Percentiles rank a stretch among this genome's conserved stretches.
Evolutionary conservation across 1,140 invertebrate species (phyloP).

Genomic region (Halesus radiatus): DNA sequence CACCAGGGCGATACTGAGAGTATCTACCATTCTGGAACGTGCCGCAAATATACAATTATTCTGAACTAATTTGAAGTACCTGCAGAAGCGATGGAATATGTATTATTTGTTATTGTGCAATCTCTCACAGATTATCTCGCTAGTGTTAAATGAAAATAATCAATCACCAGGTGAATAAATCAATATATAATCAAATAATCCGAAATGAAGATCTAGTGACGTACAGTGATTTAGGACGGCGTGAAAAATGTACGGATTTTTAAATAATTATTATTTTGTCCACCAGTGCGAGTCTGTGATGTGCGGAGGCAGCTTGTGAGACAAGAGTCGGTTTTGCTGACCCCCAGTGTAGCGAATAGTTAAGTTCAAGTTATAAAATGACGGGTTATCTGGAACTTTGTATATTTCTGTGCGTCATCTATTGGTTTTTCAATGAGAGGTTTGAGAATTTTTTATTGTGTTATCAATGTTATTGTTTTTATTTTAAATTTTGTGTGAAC

Average conservation of each 20-base stretch:
- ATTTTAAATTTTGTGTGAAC: too few relatives aligned
- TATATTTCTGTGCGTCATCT: slow-evolving; percentile 67
- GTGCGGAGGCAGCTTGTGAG: neutral
- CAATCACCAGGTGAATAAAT: neutral
- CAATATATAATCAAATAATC: slow-evolving; percentile 7
- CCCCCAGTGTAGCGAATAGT: too few relatives aligned
- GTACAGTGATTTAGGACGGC: neutral
- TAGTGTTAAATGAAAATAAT: neutral
- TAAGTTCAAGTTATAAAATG: slow-evolving; percentile 61
- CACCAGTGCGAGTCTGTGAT: neutral
- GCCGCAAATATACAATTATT: too few relatives aligned
- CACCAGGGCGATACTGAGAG: too few relatives aligned
- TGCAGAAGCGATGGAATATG: too few relatives aligned
- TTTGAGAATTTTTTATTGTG: slow-evolving; percentile 54
- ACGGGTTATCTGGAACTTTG: slow-evolving; percentile 65
- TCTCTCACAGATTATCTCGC: too few relatives aligned
- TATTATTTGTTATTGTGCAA: too few relatives aligned
- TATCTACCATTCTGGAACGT: too few relatives aligned
- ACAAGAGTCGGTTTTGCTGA: slow-evolving; percentile 60
- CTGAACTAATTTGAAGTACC: too few relatives aligned
- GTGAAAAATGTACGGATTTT: slow-evolving; percentile 5
- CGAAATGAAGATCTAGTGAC: slow-evolving; percentile 25
- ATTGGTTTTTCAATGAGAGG: slow-evolving; percentile 71
- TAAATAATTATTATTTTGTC: neutral
- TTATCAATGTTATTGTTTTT: neutral